Conservation (phyloP, 2,888 invertebrate genomes). For the Dryobotodes eremita region DNA sequence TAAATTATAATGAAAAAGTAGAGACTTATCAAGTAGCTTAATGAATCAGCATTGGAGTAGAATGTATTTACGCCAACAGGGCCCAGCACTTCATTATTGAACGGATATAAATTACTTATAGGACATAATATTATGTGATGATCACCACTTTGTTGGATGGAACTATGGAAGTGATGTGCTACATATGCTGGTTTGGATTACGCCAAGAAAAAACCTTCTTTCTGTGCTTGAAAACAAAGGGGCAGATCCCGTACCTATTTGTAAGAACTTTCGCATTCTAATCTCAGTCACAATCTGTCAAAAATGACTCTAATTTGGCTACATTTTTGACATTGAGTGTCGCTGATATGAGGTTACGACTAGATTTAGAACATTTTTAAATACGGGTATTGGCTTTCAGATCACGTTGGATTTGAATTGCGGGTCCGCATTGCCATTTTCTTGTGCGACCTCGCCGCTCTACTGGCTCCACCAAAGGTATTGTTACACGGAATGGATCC, state of each 20-base stretch:
- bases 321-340: neutral
- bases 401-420: neutral
- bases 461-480: slow-evolving; percentile 81
- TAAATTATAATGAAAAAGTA: neutral
- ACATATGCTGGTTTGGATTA: neutral
- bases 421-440: slow-evolving; percentile 19
- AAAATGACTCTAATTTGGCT: neutral
- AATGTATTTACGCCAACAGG: neutral
- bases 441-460: slow-evolving; percentile 60
- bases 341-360: neutral
- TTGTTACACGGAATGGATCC: slow-evolving; percentile 90
- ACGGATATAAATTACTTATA: neutral
- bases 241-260: neutral
- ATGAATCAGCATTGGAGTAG: no score
- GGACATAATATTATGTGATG: neutral
- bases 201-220: neutral
- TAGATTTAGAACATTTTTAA: neutral
- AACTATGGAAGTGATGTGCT: neutral
- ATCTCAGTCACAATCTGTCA: neutral
- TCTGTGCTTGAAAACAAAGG: neutral
- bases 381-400: neutral
- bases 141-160: neutral
- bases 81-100: neutral
- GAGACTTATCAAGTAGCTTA: neutral
- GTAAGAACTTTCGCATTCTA: neutral